A percentile compares a stretch with the other conserved stretches of the same genome.
Evolutionary conservation across 2,113 vertebrate species (phyloP).

Genomic region (Lucifuga dentata): DNA sequence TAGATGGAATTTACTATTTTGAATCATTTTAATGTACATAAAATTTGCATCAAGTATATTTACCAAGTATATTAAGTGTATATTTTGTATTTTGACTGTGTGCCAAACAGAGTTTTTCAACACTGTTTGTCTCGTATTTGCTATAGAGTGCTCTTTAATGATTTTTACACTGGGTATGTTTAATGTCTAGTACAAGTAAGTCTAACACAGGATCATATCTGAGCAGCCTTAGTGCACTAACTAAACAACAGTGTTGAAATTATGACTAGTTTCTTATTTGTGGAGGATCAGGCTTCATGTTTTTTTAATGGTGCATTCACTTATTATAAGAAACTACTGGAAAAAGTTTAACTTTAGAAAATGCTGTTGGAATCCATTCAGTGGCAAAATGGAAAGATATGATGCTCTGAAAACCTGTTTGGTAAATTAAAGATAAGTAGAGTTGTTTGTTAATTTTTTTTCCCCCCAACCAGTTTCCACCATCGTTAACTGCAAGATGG

Average conservation of each 20-base stretch:
- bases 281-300: neutral
- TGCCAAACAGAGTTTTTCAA: too few relatives aligned
- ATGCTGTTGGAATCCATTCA: neutral
- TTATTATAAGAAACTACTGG: neutral
- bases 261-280: neutral
- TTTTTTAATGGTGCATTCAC: too few relatives aligned
- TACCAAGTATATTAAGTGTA: slow-evolving; percentile 33
- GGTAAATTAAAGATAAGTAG: too few relatives aligned
- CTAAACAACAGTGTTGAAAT: neutral
- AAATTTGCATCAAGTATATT: too few relatives aligned
- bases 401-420: slow-evolving; percentile 1
- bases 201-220: neutral
- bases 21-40: slow-evolving; percentile 12
- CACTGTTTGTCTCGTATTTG: slow-evolving; percentile 17
- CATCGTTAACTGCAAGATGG: slow-evolving; percentile 31
- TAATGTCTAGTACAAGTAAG: slow-evolving; percentile 3
- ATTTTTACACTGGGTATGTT: slow-evolving; percentile 14
- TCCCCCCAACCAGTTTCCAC: slow-evolving; percentile 32
- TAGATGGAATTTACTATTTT: slow-evolving; percentile 1
- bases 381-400: neutral
- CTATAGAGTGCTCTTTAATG: slow-evolving; percentile 10
- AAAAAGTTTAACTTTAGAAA: slow-evolving; percentile 2
- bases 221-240: neutral
- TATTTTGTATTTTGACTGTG: too few relatives aligned
- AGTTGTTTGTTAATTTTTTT: slow-evolving; percentile 3